Evolutionary conservation across 2,113 vertebrate species (phyloP).

Genomic region (Podilymbus podiceps): DNA sequence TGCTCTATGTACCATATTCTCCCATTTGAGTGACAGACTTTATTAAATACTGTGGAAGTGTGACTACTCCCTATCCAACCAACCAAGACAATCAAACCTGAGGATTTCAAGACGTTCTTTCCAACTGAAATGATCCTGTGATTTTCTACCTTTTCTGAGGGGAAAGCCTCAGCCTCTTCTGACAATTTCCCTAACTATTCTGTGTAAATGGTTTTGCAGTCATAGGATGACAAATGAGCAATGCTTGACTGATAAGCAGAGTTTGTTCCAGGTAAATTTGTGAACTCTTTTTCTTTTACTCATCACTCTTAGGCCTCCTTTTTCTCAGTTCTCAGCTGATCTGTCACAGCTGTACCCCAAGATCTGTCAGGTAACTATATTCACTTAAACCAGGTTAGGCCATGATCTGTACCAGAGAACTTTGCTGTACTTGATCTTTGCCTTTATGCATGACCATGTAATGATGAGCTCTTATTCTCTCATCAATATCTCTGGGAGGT

Average conservation of each 20-base stretch:
- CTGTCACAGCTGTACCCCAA: not conserved
- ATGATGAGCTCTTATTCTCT: not conserved
- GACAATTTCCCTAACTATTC: not conserved
- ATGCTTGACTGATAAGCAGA: not conserved
- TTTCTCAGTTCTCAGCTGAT: not conserved
- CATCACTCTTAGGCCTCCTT: not conserved
- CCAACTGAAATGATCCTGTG: not conserved
- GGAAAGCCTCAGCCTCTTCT: not conserved
- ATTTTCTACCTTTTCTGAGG: not conserved
- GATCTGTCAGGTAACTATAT: not conserved
- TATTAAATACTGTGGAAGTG: not conserved
- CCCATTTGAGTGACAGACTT: not conserved
- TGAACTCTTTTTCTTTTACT: not conserved
- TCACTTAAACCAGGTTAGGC: not conserved
- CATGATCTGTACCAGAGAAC: not conserved
- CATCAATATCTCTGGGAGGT: not conserved
- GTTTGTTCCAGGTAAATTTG: not conserved
- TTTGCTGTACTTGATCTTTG: not conserved
- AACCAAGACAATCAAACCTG: not conserved
- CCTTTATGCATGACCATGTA: not conserved
- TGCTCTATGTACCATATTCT: not conserved
- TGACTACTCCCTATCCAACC: not conserved
- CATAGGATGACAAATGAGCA: not conserved
- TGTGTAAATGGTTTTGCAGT: not conserved
- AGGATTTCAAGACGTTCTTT: not conserved